Base-by-base conservation (phyloP, 2,888 invertebrate genomes). In the Eudiplozoon nipponicum region DNA sequence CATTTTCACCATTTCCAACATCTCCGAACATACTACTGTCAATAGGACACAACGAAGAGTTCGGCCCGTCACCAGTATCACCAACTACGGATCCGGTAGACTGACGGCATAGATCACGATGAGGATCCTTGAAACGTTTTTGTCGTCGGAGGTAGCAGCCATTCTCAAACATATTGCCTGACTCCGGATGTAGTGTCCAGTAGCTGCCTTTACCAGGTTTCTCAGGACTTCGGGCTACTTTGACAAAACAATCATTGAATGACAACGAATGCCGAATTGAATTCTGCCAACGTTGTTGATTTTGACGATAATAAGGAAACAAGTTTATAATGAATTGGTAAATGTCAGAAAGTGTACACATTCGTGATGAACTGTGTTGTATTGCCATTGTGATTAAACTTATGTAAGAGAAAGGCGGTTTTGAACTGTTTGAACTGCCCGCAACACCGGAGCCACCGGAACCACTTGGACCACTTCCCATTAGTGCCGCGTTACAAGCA, bases 301-400 rank as follows among this genome's bases (percentile, higher is more conserved):
- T 81, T 61, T 81, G 78, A 45, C 81, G 63, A 61, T 86, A 86
- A 64, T 78, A 86, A 38, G 84, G 84, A 57, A 86, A 86, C 52
- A 76, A 62, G 54, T 81, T 78, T 81, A 84, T 81, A 56, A 86
- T 86, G 74, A 76, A 81, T 56, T 74, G 70, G 65, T 80, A 80
- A 54, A 80, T 80, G 56, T 76, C 75, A 39, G 70, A 74, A 38
- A 86, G 65, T 11, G 84, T 86, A 47, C 84, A 68, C 80, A 81
- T 81, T 54, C 77, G 73, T 51, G 71, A 68, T n/a, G 74, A 74
- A 48, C 75, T 73, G 58, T 80, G 75, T 63, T 81, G 80, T 52
- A 86, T 86, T 49, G 86, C 81, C 81, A 86, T 81, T 15, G 84
- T 81, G 54, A 86, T 86, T 48, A 86, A 68, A 34, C 78, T 77